Percentiles rank a stretch among this genome's conserved stretches.
phyloP scores from a whole-genome alignment of 2,797 vertebrate genomes.

The Brachymystax lenok region DNA sequence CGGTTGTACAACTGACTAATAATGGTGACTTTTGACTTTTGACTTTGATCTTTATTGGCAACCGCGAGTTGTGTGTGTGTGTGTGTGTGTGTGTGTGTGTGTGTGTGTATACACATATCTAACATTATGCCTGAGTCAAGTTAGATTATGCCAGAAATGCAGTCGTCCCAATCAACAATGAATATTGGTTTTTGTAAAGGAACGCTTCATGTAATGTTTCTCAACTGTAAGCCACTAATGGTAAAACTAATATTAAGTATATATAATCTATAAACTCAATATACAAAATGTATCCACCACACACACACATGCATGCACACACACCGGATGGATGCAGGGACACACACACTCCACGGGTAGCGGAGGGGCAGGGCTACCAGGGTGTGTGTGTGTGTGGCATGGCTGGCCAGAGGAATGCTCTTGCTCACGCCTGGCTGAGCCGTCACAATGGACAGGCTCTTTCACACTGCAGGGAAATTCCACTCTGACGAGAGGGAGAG shows the following conservation, averaged over 20 bases:
- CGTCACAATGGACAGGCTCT: constrained; percentile 80
- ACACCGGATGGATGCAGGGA: constrained; percentile 54
- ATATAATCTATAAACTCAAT: background rate
- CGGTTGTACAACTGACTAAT: no score
- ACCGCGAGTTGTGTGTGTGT: background rate
- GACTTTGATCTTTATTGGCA: background rate
- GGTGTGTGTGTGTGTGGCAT: constrained; percentile 71
- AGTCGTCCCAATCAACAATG: background rate
- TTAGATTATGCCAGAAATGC: no score
- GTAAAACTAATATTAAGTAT: background rate
- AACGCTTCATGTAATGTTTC: background rate
- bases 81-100: background rate
- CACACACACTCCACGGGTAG: constrained; percentile 1
- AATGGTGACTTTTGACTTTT: no score
- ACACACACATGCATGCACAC: background rate
- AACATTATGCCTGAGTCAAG: no score
- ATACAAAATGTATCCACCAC: no score
- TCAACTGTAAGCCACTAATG: background rate
- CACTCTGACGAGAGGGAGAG: constrained; percentile 59
- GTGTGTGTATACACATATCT: no score
- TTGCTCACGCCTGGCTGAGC: constrained; percentile 76
- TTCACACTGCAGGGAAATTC: constrained; percentile 81
- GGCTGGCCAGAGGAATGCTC: constrained; percentile 76
- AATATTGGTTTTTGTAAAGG: background rate
- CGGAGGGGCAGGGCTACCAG: constrained; percentile 47